phyloP scores from a whole-genome alignment of 2,797 vertebrate species.

The Meda fulgida region DNA sequence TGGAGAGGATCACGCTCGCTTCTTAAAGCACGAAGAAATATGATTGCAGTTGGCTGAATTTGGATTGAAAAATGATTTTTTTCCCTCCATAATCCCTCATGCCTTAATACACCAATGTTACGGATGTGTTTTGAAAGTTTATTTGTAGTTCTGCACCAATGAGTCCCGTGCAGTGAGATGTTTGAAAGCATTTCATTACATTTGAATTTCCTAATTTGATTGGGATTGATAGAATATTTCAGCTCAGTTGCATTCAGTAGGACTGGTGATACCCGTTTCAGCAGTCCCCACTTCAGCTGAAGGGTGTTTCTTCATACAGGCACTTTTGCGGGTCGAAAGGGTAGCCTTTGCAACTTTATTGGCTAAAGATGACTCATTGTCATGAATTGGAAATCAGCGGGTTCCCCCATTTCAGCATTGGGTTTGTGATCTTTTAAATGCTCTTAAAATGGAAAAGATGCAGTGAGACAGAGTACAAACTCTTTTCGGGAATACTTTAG shows the following conservation, averaged over 20 bases:
- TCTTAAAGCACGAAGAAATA: neutral
- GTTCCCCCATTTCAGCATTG: neutral
- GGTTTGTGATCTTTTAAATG: neutral
- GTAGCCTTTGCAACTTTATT: neutral
- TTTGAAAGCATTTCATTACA: neutral
- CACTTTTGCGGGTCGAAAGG: neutral
- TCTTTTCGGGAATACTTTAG: neutral
- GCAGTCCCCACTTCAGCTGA: neutral
- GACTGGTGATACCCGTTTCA: neutral
- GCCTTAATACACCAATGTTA: conserved; percentile 25
- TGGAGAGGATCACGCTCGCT: conserved; percentile 30
- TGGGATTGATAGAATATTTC: neutral
- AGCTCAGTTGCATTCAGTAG: neutral
- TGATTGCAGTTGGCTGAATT: conserved; percentile 28
- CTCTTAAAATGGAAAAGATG: neutral
- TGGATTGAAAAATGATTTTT: conserved; percentile 15
- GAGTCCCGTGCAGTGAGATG: neutral
- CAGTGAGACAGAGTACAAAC: neutral
- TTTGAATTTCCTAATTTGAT: neutral
- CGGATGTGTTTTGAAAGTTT: conserved; percentile 30
- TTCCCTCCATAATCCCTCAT: conserved; percentile 11
- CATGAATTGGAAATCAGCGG: neutral
- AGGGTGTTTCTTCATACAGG: neutral
- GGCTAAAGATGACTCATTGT: neutral
- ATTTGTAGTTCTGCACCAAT: neutral